A percentile compares a stretch with the other conserved stretches of the same genome.
Conservation (phyloP, 2,888 invertebrate species). For the Orchesellides sinensis region DNA sequence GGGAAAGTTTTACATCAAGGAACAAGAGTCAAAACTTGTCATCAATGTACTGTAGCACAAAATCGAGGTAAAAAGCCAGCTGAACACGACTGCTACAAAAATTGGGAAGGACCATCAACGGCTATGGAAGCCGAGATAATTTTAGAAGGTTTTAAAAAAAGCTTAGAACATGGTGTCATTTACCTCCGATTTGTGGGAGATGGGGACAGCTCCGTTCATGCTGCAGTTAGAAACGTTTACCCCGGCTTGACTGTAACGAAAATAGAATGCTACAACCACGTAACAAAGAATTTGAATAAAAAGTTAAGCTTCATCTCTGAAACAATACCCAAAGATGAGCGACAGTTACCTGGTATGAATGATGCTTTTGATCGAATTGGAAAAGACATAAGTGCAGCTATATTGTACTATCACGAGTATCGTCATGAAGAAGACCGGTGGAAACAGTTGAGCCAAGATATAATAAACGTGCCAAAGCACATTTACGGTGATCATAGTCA, state of each 20-base stretch:
- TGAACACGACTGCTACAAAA: slow-evolving; percentile 44
- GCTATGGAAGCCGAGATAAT: slow-evolving; percentile 51
- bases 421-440: background rate
- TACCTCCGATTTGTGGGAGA: slow-evolving; percentile 36
- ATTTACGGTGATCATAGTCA: slow-evolving; percentile 14
- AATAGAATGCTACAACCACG: slow-evolving; percentile 48
- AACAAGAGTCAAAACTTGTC: background rate
- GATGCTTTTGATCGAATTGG: background rate
- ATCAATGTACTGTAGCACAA: background rate
- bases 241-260: slow-evolving; percentile 16
- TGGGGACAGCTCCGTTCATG: slow-evolving; percentile 24
- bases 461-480: slow-evolving; percentile 12
- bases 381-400: background rate
- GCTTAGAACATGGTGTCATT: slow-evolving; percentile 13
- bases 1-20: background rate
- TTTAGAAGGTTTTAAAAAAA: slow-evolving; percentile 10
- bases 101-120: slow-evolving; percentile 28
- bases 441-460: background rate
- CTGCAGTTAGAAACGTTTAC: background rate
- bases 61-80: background rate
- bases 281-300: background rate
- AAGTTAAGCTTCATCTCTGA: background rate
- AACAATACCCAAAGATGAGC: background rate
- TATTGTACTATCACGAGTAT: background rate
- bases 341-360: background rate